Conservation (phyloP, 2,888 invertebrate species). For the Drosophila parthenogenetica region DNA sequence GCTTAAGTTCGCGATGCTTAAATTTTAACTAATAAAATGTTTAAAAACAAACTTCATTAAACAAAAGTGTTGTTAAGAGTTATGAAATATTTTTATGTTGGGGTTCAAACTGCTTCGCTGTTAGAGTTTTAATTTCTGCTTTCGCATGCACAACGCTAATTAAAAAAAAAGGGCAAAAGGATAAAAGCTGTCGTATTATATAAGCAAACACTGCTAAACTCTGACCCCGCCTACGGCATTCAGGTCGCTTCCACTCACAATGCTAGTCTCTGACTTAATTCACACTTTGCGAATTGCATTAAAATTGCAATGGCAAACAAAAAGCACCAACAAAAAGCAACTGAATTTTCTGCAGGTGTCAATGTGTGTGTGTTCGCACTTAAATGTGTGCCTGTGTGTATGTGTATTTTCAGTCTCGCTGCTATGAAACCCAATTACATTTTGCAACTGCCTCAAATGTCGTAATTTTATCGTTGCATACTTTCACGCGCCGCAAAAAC, state of each 20-base stretch:
- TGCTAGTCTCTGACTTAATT: conserved; percentile 17
- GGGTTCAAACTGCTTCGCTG: conserved; percentile 7
- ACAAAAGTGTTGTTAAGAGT: neutral
- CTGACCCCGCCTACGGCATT: neutral
- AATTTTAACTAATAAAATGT: conserved; percentile 3
- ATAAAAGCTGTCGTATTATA: conserved; percentile 32
- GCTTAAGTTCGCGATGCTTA: neutral
- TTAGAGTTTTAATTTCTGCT: conserved; percentile 10
- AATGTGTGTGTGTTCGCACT: neutral
- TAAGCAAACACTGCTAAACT: conserved; percentile 6
- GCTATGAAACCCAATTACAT: conserved; percentile 44
- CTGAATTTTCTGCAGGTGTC: conserved; percentile 10
- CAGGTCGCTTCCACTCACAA: neutral
- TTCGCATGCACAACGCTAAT: conserved; percentile 30
- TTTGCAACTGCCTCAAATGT: conserved; percentile 21
- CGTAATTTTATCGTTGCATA: conserved; percentile 45
- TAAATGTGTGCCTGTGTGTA: neutral
- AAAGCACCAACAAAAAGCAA: conserved; percentile 11
- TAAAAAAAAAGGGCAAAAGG: conserved; percentile 24
- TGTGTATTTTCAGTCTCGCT: neutral
- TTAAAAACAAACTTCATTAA: neutral
- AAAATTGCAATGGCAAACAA: conserved; percentile 38
- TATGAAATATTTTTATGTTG: conserved; percentile 3
- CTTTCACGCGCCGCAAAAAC: conserved; percentile 44
- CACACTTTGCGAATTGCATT: conserved; percentile 39